These are phyloP conservation scores for Lasiurus borealis DNA, from an alignment of 2,113 vertebrate genomes.

Conservation along the genomic window DNA sequence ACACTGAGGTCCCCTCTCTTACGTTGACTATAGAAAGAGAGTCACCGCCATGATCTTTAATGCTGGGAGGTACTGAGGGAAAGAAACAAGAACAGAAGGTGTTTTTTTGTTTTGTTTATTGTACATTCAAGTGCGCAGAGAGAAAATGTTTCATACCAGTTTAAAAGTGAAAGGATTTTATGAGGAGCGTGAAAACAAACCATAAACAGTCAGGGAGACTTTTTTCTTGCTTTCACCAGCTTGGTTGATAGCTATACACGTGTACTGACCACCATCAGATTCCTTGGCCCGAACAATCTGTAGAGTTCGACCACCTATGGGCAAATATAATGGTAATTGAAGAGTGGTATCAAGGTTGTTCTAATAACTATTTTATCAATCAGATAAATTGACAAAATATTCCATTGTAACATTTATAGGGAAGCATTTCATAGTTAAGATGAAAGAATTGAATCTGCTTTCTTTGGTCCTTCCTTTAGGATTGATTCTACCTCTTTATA, in stretches of 20 bases:
- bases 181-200: slow-evolving; percentile 85
- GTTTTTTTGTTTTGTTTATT: no score
- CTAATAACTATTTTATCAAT: not conserved
- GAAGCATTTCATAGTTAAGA: slow-evolving; percentile 16
- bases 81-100: slow-evolving; percentile 65
- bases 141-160: not conserved
- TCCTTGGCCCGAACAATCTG: slow-evolving; percentile 94
- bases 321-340: not conserved
- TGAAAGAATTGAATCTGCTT: not conserved
- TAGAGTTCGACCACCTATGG: slow-evolving; percentile 92
- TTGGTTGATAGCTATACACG: slow-evolving; percentile 94
- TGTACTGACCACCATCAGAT: slow-evolving; percentile 95
- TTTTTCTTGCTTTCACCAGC: slow-evolving; percentile 95
- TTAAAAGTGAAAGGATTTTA: not conserved
- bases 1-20: slow-evolving; percentile 87
- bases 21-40: slow-evolving; percentile 90
- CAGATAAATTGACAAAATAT: not conserved
- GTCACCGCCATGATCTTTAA: slow-evolving; percentile 90
- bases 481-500: slow-evolving; percentile 11
- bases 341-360: not conserved
- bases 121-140: not conserved
- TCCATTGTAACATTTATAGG: not conserved
- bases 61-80: slow-evolving; percentile 94
- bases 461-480: not conserved
- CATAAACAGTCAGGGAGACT: slow-evolving; percentile 93